phyloP scores from a whole-genome alignment of 92 coral and sea anemone genomes.

The Parazoanthus darwini region DNA sequence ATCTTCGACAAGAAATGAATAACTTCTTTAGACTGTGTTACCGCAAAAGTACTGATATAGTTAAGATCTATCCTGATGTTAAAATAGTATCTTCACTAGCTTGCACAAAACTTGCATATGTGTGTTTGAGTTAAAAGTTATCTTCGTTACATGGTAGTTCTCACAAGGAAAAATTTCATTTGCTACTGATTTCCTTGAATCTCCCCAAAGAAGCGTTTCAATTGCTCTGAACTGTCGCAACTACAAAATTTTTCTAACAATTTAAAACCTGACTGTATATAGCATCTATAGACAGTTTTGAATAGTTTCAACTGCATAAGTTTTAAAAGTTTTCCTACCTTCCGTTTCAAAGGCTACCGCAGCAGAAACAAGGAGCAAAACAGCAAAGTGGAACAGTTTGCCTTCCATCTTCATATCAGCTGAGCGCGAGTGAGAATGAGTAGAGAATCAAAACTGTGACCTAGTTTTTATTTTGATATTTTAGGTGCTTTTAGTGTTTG shows the following conservation, averaged over 20 bases:
- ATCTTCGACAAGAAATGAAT: no score
- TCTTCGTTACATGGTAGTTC: no score
- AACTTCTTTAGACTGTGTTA: no score
- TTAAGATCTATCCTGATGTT: no score
- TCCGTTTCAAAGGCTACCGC: constrained; percentile 19
- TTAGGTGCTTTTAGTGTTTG: background rate
- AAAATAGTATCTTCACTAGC: no score
- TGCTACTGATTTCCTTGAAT: no score
- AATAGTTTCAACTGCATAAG: background rate
- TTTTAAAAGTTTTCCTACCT: background rate
- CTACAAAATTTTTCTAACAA: background rate
- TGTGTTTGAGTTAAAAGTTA: no score
- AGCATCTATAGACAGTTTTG: background rate
- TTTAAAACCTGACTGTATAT: background rate
- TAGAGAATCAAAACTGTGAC: background rate
- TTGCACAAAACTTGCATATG: no score
- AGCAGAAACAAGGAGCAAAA: background rate
- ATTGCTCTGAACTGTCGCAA: background rate
- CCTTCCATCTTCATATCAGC: background rate
- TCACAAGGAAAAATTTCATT: no score
- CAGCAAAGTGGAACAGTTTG: background rate
- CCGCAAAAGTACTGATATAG: no score
- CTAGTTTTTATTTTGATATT: no score
- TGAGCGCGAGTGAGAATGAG: background rate
- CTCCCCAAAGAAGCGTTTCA: no score